A percentile compares a stretch with the other conserved stretches of the same genome.
phyloP scores from a whole-genome alignment of 2,797 vertebrate genomes.

The Echiichthys vipera region DNA sequence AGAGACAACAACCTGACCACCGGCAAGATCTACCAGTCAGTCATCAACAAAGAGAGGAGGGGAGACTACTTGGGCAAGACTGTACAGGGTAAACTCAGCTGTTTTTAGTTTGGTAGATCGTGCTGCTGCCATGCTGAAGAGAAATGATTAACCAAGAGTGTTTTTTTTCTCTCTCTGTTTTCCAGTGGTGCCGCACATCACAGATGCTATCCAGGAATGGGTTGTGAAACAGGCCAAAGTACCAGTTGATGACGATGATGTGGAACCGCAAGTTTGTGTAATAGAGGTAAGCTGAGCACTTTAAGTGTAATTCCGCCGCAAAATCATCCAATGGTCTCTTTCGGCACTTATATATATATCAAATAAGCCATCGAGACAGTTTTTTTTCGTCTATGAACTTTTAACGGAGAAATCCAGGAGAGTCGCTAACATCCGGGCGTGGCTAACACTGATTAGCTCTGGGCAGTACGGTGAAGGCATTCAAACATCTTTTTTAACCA shows the following conservation, averaged over 20 bases:
- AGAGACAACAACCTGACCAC: constrained; percentile 97
- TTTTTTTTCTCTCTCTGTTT: neutral
- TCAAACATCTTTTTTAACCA: too few relatives aligned
- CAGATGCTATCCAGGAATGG: constrained; percentile 99
- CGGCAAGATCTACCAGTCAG: constrained; percentile 96
- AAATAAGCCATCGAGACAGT: too few relatives aligned
- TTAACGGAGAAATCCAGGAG: too few relatives aligned
- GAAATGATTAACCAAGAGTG: neutral
- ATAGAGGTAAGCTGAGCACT: constrained; percentile 88
- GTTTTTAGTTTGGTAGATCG: too few relatives aligned
- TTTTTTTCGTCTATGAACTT: too few relatives aligned
- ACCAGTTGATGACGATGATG: constrained; percentile 92
- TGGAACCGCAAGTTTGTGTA: constrained; percentile 96
- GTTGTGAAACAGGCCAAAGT: constrained; percentile 93
- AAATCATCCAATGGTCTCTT: too few relatives aligned
- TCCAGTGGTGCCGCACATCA: constrained; percentile 96
- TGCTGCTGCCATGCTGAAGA: neutral
- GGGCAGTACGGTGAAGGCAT: too few relatives aligned
- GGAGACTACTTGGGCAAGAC: constrained; percentile 98
- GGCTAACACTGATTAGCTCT: too few relatives aligned
- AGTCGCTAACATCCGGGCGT: too few relatives aligned
- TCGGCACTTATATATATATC: too few relatives aligned
- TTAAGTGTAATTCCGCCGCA: too few relatives aligned
- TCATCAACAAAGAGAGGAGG: constrained; percentile 96
- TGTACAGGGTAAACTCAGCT: constrained; percentile 93